Conservation (phyloP, 1,140 invertebrate species). For the Lasaia peninsularis region DNA sequence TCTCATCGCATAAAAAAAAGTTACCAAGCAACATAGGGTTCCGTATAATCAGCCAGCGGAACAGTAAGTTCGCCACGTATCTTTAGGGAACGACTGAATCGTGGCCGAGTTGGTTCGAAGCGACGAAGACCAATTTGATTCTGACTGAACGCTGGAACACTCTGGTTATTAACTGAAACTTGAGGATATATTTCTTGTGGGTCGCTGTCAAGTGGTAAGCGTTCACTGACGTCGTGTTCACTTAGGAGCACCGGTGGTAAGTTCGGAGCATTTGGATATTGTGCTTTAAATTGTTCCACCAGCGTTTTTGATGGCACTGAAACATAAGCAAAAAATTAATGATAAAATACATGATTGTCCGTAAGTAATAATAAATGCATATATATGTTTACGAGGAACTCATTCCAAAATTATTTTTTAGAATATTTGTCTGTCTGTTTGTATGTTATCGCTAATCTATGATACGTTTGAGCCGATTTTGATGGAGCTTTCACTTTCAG, state of each 20-base stretch:
- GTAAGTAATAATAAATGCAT: too few relatives aligned
- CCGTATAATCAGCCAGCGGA: slow-evolving; percentile 47
- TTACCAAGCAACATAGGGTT: slow-evolving; percentile 43
- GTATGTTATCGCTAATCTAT: too few relatives aligned
- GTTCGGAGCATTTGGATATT: slow-evolving; percentile 31
- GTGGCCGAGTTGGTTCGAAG: slow-evolving; percentile 21
- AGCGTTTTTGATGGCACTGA: slow-evolving; percentile 40
- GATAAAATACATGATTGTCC: too few relatives aligned
- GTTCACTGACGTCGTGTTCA: slow-evolving; percentile 29
- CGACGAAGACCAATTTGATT: not conserved
- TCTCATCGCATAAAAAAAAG: too few relatives aligned
- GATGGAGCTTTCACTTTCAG: too few relatives aligned
- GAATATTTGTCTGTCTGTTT: too few relatives aligned
- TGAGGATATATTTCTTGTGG: not conserved
- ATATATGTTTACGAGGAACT: too few relatives aligned
- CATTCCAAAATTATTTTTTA: too few relatives aligned
- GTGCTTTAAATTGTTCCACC: slow-evolving; percentile 42
- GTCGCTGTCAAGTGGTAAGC: not conserved
- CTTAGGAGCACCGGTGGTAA: slow-evolving; percentile 40
- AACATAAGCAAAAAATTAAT: not conserved
- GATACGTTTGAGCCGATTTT: too few relatives aligned
- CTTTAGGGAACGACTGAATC: slow-evolving; percentile 34
- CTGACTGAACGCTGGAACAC: not conserved
- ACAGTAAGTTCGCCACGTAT: slow-evolving; percentile 45
- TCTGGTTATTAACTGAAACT: not conserved